A percentile compares a stretch with the other conserved stretches of the same genome.
phyloP scores from a whole-genome alignment of 2,888 invertebrate species.

The Eupithecia tripunctaria region DNA sequence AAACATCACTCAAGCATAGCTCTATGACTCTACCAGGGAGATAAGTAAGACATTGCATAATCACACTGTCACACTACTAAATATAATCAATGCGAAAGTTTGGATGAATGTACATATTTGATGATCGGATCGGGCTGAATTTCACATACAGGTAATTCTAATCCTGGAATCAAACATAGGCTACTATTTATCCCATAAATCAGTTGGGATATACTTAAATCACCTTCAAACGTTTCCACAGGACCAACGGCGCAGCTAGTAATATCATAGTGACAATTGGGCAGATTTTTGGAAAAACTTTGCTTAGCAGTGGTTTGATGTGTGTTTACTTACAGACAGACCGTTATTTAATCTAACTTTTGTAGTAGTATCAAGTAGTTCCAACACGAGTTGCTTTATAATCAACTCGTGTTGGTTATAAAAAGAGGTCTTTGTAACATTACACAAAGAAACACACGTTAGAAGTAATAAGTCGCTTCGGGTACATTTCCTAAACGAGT shows the following conservation, averaged over 20 bases:
- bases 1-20: too few relatives aligned
- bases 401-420: neutral
- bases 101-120: too few relatives aligned
- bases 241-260: accelerated
- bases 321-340: neutral
- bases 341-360: neutral
- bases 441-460: constrained; percentile 11
- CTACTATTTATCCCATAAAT: too few relatives aligned
- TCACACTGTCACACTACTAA: too few relatives aligned
- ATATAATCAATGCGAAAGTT: too few relatives aligned
- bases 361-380: neutral
- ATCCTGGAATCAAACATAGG: too few relatives aligned
- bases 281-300: neutral
- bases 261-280: neutral
- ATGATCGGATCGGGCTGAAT: too few relatives aligned
- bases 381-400: too few relatives aligned
- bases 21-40: neutral
- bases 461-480: constrained; percentile 14
- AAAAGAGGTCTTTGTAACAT: neutral
- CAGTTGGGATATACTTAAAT: too few relatives aligned
- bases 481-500: neutral
- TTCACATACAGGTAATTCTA: too few relatives aligned
- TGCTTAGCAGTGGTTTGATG: neutral
- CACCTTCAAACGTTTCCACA: too few relatives aligned
- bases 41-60: neutral